Percentiles rank a stretch among this genome's conserved stretches.
These are phyloP conservation scores for Apteryx mantelli DNA, from an alignment of 2,113 vertebrate genomes.

Conservation along the genomic window DNA sequence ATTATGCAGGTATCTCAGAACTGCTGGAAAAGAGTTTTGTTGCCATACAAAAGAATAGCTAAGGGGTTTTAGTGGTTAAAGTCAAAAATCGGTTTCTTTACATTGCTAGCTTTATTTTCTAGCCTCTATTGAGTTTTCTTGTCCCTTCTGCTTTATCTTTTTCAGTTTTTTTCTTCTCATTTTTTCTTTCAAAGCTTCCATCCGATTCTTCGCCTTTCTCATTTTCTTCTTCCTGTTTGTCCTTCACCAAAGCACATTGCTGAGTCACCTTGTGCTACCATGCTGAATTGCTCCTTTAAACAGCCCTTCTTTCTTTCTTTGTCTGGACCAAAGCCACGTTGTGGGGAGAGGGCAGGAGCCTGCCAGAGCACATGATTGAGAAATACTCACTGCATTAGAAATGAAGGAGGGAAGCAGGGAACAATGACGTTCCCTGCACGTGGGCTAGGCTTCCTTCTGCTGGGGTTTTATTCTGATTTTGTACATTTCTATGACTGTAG, in stretches of 20 bases:
- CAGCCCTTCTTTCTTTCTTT: background rate
- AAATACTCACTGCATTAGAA: background rate
- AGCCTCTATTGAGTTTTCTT: background rate
- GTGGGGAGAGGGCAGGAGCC: background rate
- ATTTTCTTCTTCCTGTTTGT: background rate
- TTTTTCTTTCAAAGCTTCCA: background rate
- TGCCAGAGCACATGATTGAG: background rate
- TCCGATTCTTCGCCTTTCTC: background rate
- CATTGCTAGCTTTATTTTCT: background rate
- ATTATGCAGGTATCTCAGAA: background rate
- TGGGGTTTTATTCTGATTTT: background rate
- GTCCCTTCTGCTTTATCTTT: background rate
- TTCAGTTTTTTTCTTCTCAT: background rate
- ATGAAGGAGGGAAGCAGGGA: background rate
- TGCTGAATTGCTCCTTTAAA: conserved; percentile 22
- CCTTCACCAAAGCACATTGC: background rate
- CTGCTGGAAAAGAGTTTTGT: background rate
- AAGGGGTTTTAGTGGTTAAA: background rate
- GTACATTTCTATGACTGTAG: background rate
- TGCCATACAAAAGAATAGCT: background rate
- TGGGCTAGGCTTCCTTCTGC: background rate
- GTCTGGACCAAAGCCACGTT: background rate
- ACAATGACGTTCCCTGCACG: background rate
- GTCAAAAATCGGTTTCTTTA: background rate
- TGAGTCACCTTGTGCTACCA: background rate